Evolutionary conservation across 2,113 vertebrate genomes (phyloP), one percentile per base, ranked within the genome.

Genomic region (Cheilinus undulatus): DNA sequence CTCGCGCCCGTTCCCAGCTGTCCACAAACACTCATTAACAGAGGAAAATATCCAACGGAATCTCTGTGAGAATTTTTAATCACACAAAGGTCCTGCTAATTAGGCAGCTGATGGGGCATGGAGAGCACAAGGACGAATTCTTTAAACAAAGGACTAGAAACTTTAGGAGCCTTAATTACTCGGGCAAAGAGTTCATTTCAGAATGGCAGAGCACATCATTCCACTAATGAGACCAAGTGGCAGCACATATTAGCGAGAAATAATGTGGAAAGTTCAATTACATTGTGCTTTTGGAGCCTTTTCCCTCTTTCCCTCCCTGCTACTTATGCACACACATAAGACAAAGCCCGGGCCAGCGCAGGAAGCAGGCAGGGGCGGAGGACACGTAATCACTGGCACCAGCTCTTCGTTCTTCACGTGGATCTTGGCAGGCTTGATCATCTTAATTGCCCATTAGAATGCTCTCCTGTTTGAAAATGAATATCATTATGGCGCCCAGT

Each of bases 21-120:
- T 98, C 97, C 97, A 97, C 96, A 99, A 99, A 99, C 97, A 98
- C 96, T 99, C 97, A 98, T 99, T 98, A 98, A 96, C 96, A 97
- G 92, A 96, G 96, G 96, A 96, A 97, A 93, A 96, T 97, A 96
- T 97, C 96, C 97, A 96, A 96, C 94, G 93, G 95, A 97, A 98
- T 97, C 96, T 99, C 96, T 96, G 90, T 95, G 96, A 98, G 97
- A 98, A 99, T 99, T 97, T 97, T 97, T 98, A 98, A 99, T 99
- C 97, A 95, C 91, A 94, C 95, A 91, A 95, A 96, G 91, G 93
- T 94, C 95, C 95, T 96, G 96, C 97, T 99, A 99, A 99, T 99
- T 99, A 99, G 97, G 96, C 95, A 97, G 95, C 96, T 97, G 97
- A 98, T 98, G 97, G 97, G 96, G 96, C 97, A 97, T 97, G 95